Percentiles rank a stretch among this genome's conserved stretches.
Conservation (phyloP, 1,140 invertebrate species). For the Sipha flava region DNA sequence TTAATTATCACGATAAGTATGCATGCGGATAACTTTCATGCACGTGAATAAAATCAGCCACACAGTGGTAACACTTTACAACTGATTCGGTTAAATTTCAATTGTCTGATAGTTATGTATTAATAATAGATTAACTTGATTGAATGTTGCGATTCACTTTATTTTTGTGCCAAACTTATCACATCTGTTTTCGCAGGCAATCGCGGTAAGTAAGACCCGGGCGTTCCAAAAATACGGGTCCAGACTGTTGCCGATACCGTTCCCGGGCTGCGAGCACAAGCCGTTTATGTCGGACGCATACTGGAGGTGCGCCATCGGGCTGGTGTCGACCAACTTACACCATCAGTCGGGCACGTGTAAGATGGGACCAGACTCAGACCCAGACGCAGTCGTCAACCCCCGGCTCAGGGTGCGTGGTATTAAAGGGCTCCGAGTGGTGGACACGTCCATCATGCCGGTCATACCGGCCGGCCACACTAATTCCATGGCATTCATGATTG, state of each 20-base stretch:
- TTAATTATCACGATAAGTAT: no score
- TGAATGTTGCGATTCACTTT: no score
- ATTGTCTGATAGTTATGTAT: no score
- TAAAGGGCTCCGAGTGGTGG: constrained; percentile 36
- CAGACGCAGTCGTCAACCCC: constrained; percentile 41
- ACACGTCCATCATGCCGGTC: constrained; percentile 47
- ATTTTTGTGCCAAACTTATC: no score
- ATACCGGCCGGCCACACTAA: constrained; percentile 48
- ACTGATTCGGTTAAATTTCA: no score
- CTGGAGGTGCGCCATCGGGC: constrained; percentile 42
- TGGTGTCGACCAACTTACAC: constrained; percentile 39
- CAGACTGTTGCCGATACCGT: constrained; percentile 32
- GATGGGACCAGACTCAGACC: constrained; percentile 44
- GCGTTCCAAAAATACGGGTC: constrained; percentile 50
- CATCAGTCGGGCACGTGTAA: constrained; percentile 45
- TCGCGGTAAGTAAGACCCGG: constrained; percentile 53
- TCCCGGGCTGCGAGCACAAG: constrained; percentile 37
- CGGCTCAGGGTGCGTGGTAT: constrained; percentile 38
- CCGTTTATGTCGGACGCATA: constrained; percentile 44
- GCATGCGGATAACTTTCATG: no score
- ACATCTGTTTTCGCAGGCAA: constrained; percentile 42
- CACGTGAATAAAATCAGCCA: no score
- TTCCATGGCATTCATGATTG: constrained; percentile 50
- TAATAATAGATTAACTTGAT: no score
- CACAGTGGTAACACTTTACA: no score